Percentiles rank a stretch among this genome's conserved stretches.
phyloP scores from a whole-genome alignment of 2,797 vertebrate species.

The Ctenosaura bakeri region DNA sequence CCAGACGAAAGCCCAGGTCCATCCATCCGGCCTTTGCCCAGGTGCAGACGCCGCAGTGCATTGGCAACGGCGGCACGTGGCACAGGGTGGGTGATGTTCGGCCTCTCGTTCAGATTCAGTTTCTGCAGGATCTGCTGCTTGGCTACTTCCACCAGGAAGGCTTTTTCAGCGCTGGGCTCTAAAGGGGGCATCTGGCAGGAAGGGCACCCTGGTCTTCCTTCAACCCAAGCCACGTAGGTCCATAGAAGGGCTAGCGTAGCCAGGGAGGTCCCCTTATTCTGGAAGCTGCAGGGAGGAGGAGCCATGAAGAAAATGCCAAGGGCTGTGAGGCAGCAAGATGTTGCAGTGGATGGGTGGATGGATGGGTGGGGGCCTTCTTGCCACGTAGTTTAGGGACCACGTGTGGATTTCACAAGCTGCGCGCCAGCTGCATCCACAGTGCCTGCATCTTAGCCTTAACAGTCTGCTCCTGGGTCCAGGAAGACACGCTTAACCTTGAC shows the following conservation, averaged over 20 bases:
- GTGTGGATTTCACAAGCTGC: neutral
- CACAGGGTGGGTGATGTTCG: constrained; percentile 87
- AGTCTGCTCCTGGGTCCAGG: neutral
- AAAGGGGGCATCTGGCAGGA: constrained; percentile 82
- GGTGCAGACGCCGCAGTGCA: constrained; percentile 89
- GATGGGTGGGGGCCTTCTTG: neutral
- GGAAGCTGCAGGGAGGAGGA: neutral
- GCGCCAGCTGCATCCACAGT: neutral
- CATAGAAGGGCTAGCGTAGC: constrained; percentile 35
- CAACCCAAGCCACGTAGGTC: constrained; percentile 14
- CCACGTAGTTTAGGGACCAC: constrained; percentile 7
- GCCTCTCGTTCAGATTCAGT: constrained; percentile 89
- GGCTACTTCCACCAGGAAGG: constrained; percentile 87
- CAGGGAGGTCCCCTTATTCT: constrained; percentile 1
- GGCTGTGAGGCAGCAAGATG: constrained; percentile 30
- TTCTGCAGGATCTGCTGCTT: constrained; percentile 93
- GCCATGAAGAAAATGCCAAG: constrained; percentile 48
- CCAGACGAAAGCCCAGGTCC: constrained; percentile 79
- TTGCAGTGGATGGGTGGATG: too few relatives aligned
- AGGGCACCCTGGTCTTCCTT: constrained; percentile 77
- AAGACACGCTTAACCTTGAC: neutral
- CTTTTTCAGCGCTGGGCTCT: constrained; percentile 82
- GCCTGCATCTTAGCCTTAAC: constrained; percentile 51
- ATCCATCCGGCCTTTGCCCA: constrained; percentile 74
- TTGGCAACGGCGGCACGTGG: constrained; percentile 86